Conservation (phyloP, 2,113 vertebrate species). For the Monopterus albus region DNA sequence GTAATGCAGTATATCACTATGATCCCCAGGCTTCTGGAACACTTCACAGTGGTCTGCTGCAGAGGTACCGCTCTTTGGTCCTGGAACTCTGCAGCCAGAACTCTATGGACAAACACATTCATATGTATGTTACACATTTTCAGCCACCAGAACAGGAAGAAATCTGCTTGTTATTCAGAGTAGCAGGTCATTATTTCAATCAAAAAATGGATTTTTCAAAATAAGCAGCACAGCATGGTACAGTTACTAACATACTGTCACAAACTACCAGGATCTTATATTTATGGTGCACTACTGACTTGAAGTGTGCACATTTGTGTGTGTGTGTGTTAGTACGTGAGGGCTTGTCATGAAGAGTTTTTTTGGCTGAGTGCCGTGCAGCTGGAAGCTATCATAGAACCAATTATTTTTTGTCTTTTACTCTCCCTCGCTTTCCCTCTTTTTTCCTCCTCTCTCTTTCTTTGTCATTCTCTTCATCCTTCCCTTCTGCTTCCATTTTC, state of each 20-base stretch:
- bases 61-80: background rate
- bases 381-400: slow-evolving; percentile 98
- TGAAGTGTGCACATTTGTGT: slow-evolving; percentile 4
- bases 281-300: slow-evolving; percentile 53
- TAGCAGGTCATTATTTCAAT: slow-evolving; percentile 84
- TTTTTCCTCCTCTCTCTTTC: slow-evolving; percentile 43
- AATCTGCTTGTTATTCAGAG: slow-evolving; percentile 17
- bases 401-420: slow-evolving; percentile 96
- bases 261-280: slow-evolving; percentile 75
- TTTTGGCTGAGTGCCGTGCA: slow-evolving; percentile 89
- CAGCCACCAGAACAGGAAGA: slow-evolving; percentile 10
- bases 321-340: slow-evolving; percentile 12
- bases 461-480: slow-evolving; percentile 56
- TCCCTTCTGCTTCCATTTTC: slow-evolving; percentile 59
- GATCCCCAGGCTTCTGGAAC: slow-evolving; percentile 15
- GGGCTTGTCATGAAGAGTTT: slow-evolving; percentile 83
- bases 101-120: slow-evolving; percentile 21
- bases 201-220: slow-evolving; percentile 86
- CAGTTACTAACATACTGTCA: slow-evolving; percentile 83
- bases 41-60: slow-evolving; percentile 1
- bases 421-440: slow-evolving; percentile 69
- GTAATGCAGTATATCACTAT: background rate
- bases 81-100: background rate
- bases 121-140: slow-evolving; percentile 22
- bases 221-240: slow-evolving; percentile 84